Evolutionary conservation across 2,888 invertebrate species (phyloP).

Genomic region (Meiosimyza platycephala): DNA sequence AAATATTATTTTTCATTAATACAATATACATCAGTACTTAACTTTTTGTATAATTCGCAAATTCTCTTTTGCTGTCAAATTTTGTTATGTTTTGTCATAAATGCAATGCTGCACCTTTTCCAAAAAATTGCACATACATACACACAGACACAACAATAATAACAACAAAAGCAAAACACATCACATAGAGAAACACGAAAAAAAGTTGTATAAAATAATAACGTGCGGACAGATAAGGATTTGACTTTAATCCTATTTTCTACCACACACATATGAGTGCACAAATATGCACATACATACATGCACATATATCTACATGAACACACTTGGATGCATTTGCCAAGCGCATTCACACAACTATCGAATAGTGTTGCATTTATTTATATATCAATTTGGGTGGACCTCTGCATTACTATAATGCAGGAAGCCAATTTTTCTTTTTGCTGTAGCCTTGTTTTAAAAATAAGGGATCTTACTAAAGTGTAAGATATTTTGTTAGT

Average conservation of each 20-base stretch:
- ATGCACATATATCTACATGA: slow-evolving; percentile 3
- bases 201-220: background rate
- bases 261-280: background rate
- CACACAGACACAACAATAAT: background rate
- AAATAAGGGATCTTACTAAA: no score
- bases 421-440: no score
- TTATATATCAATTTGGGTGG: background rate
- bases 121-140: no score
- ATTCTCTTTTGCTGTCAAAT: no score
- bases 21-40: no score
- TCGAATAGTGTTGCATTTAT: slow-evolving; percentile 5
- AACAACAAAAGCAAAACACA: background rate
- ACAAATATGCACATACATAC: background rate
- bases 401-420: background rate
- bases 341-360: slow-evolving; percentile 3
- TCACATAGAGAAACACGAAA: background rate
- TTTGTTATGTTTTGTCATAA: no score
- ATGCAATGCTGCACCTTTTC: background rate
- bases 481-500: no score
- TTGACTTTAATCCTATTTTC: slow-evolving; percentile 13
- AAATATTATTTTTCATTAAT: no score
- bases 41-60: no score
- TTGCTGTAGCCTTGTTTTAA: no score
- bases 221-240: background rate
- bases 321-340: slow-evolving; percentile 5